Evolutionary conservation across 2,113 vertebrate species (phyloP), one percentile per base, ranked within the genome.

Genomic region (Prinia subflava): DNA sequence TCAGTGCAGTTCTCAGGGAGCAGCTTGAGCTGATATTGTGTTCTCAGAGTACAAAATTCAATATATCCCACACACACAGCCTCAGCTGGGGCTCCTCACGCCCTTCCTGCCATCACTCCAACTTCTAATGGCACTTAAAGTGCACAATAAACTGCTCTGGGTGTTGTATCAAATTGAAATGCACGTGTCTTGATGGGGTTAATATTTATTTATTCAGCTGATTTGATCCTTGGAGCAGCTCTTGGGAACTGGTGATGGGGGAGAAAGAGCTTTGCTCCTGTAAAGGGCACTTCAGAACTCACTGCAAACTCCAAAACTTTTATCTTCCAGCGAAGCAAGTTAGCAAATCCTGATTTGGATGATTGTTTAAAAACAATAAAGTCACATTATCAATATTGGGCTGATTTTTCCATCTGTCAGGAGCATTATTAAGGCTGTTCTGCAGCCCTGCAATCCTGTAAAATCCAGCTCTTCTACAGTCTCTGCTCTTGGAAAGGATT

Each of bases 391-490:
- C 47, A 56, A 9, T 64, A 19, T 49, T 55, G 37, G 30, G 17
- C 5, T 57, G n/a, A 4, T 56, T 83, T 55, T 13, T 2, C 39
- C 20, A 6, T 42, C 20, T 83, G 5, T 53, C 22, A 4, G 31
- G 23, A 18, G 1, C 37, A 1, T 6, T 35, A 1, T 3, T 19
- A 5, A 46, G 33, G 44, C 25, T 44, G 30, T 4, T 63, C 6
- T 53, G 23, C 33, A 67, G 47, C 11, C 15, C 52, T 87, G 56
- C 15, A 71, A 4, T n/a, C 20, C 46, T 47, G 16, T 50, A 14
- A 49, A 55, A 74, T 21, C 0, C 28, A 27, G 3, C 4, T 84
- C 2, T 14, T 53, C 25, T 71, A 2, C 10, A 7, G 0, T 9
- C 5, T 12, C 9, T 33, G 7, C 20, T 71, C 47, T 21, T 41